These are phyloP conservation scores for Erpetoichthys calabaricus DNA, from an alignment of 2,797 vertebrate genomes.

Conservation along the genomic window DNA sequence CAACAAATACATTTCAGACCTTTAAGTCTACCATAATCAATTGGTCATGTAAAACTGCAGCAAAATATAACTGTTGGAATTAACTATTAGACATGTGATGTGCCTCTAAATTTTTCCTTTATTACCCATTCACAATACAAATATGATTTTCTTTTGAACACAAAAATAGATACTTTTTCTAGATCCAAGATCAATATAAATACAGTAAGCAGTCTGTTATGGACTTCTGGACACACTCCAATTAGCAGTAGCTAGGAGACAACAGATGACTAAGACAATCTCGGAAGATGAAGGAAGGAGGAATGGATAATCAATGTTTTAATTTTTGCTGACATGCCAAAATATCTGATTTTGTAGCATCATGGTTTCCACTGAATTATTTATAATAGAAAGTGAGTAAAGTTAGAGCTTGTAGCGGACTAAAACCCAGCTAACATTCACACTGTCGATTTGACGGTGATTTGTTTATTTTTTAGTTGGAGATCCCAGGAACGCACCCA, in stretches of 20 bases:
- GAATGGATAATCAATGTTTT: background rate
- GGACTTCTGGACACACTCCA: background rate
- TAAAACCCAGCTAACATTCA: too few relatives aligned
- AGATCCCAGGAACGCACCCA: too few relatives aligned
- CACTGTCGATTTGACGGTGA: too few relatives aligned
- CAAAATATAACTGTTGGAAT: conserved; percentile 6
- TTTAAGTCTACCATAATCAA: conserved; percentile 39
- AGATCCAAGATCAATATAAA: conserved; percentile 6
- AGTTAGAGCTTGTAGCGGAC: too few relatives aligned
- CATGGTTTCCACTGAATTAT: conserved; percentile 2
- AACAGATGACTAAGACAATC: background rate
- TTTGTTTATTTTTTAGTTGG: too few relatives aligned
- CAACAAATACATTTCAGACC: conserved; percentile 52
- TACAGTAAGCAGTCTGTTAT: background rate
- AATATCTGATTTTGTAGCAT: conserved; percentile 3
- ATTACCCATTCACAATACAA: conserved; percentile 1
- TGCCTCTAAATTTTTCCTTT: conserved; percentile 1
- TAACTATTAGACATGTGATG: background rate
- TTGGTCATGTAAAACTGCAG: conserved; percentile 25
- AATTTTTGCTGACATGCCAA: background rate
- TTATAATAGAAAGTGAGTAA: background rate
- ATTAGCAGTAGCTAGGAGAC: background rate
- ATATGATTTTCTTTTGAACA: conserved; percentile 1
- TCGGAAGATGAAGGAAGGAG: background rate
- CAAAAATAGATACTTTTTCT: background rate